Base-by-base conservation (phyloP, 2,888 invertebrate genomes). In the Trissolcus japonicus region DNA sequence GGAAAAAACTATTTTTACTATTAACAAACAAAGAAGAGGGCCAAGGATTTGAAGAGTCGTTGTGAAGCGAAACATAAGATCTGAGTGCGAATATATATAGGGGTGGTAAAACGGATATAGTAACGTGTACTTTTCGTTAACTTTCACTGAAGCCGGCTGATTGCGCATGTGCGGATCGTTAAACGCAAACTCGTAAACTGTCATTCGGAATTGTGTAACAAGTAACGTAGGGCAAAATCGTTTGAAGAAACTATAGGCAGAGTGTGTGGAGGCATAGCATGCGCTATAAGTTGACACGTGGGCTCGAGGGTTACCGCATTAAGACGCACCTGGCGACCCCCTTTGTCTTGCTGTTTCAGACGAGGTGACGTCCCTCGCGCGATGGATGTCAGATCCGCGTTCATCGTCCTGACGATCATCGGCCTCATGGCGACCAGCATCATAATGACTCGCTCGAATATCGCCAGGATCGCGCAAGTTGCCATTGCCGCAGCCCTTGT, bases 301-400 rank as follows among this genome's bases (percentile, higher is more conserved):
- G 65, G 59, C 48, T 55, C 73, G 40, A 41, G 73, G 54, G 65
- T 65, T 19, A 60, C 51, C 55, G 60, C 40, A 50, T 55, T 66
- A 69, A 69, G 53, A 66, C 68, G 66, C 69, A 62, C 73, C 73
- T 78, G 77, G 71, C 75, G 66, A 75, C 78, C 78, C 75, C 78
- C 65, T 65, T 74, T 62, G 53, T 68, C 43, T 74, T 25, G 19
- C 56, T 80, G 63, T 81, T 80, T 75, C 80, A 80, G 80, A 81
- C 79, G 73, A 71, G 75, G 79, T 78, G 62, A 57, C 69, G 79
- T 41, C 74, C 80, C 76, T 69, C 74, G 66, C 79, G 81, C 78
- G 68, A 88, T 88, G 88, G 86, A 87, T 83, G 81, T 86, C 81
- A 86, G 83, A 83, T 83, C 84, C 79, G 80, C 83, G 71, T 80